Conservation (phyloP, 2,888 invertebrate species). For the Xestia c-nigrum region DNA sequence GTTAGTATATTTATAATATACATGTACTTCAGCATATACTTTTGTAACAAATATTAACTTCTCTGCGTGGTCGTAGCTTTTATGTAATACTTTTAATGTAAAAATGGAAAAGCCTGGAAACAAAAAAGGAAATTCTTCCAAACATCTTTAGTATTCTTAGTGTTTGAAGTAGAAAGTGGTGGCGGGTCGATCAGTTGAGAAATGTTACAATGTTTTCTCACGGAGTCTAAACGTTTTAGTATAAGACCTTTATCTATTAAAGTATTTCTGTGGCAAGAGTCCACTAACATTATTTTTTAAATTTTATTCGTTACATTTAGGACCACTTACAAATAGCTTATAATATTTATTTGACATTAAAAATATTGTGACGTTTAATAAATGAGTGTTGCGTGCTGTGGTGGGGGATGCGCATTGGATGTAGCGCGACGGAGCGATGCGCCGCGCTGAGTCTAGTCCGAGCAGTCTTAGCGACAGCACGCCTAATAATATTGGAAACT, state of each 20-base stretch:
- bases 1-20: neutral
- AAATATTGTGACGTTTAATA: too few relatives aligned
- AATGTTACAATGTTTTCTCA: neutral
- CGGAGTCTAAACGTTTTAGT: neutral
- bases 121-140: neutral
- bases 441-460: too few relatives aligned
- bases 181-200: neutral
- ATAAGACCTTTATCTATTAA: neutral
- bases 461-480: too few relatives aligned
- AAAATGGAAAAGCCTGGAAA: neutral
- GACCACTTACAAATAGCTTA: neutral
- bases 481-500: too few relatives aligned
- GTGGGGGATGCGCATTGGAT: too few relatives aligned
- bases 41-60: neutral
- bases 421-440: too few relatives aligned
- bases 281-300: neutral
- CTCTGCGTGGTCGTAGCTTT: neutral
- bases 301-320: neutral
- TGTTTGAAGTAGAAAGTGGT: neutral
- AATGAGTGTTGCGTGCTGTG: too few relatives aligned
- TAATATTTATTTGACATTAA: neutral
- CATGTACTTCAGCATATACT: neutral
- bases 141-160: neutral
- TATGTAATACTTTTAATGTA: neutral
- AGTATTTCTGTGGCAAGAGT: neutral